Evolutionary conservation across 1,140 invertebrate species (phyloP), one percentile per base, ranked within the genome.

Genomic region (Notospermus geniculatus): DNA sequence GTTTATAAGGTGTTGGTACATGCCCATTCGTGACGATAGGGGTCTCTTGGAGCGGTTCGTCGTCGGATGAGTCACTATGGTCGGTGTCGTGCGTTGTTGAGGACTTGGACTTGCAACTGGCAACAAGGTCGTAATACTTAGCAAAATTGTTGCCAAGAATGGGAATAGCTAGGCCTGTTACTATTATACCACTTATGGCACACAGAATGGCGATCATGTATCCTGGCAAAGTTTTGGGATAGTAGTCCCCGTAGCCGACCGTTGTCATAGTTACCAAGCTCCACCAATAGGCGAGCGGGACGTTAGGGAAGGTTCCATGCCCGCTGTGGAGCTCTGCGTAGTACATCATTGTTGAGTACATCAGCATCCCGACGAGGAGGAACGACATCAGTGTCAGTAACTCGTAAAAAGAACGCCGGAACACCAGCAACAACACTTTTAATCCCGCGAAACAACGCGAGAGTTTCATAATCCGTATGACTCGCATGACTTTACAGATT

Each of bases 141-240:
- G 64, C 62, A 64, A 77, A 77, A 63, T 76, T 76, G 39, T 70
- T 70, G 46, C 71, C 74, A 54, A 78, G 73, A 11, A 78, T 71
- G 4, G 76, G 73, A 89, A 97, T 96, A 86, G 95, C 95, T 87
- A 98, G 93, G 85, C 95, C 95, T 87, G 98, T 92, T 87, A 98
- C 93, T 87, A 98, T 87, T 83, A 98, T 93, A 85, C 96, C 96
- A 88, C 93, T 96, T 86, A 99, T 93, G 87, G 94, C 96, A 89
- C 95, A 69, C n/a, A 71, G 15, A 0, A 65, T 62, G 0, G 73
- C 77, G 39, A 77, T 59, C 7, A 74, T 25, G 52, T 76, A 74
- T 19, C 77, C 77, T 0, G 52, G 39, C 0, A 54, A 28, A 4
- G 72, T 66, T n/a, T 58, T 68, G 5, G 77, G 77, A 57, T 73